phyloP scores from a whole-genome alignment of 2,888 invertebrate genomes.

The Andrena marginata region DNA sequence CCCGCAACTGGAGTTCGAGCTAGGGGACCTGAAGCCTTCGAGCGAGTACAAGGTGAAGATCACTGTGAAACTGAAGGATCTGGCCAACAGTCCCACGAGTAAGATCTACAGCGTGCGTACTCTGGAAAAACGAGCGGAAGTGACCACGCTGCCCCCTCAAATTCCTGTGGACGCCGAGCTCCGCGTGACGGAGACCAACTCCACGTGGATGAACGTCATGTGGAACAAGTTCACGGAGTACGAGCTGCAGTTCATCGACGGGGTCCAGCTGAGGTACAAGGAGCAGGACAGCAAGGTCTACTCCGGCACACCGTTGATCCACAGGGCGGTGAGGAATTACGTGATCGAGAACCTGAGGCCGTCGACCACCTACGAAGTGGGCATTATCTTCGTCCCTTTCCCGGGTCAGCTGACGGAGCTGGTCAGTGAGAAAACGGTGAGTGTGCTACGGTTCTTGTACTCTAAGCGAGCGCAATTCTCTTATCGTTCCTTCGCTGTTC shows the following conservation, averaged over 20 bases:
- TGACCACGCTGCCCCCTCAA: constrained; percentile 87
- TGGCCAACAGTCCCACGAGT: constrained; percentile 92
- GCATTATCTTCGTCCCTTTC: constrained; percentile 93
- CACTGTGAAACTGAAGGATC: constrained; percentile 91
- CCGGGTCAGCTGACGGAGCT: constrained; percentile 92
- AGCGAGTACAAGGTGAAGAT: constrained; percentile 94
- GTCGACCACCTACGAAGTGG: constrained; percentile 92
- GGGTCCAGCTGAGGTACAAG: constrained; percentile 94
- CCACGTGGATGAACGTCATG: constrained; percentile 91
- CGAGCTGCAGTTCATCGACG: constrained; percentile 94
- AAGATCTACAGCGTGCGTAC: constrained; percentile 92
- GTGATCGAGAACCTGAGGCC: constrained; percentile 92
- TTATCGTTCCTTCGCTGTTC: neutral
- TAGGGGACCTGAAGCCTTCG: constrained; percentile 91
- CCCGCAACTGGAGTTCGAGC: constrained; percentile 93
- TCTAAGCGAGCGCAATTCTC: too few species aligned
- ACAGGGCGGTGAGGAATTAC: constrained; percentile 91
- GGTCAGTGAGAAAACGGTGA: constrained; percentile 89
- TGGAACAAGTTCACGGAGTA: constrained; percentile 94
- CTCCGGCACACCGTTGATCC: constrained; percentile 93
- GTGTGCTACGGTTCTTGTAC: constrained; percentile 55
- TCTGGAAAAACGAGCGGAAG: constrained; percentile 85
- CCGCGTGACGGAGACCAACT: constrained; percentile 90
- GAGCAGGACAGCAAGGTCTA: constrained; percentile 93
- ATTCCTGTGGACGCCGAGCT: constrained; percentile 91